Conservation (phyloP, 2,888 invertebrate species). For the Phytoseiulus persimilis region DNA sequence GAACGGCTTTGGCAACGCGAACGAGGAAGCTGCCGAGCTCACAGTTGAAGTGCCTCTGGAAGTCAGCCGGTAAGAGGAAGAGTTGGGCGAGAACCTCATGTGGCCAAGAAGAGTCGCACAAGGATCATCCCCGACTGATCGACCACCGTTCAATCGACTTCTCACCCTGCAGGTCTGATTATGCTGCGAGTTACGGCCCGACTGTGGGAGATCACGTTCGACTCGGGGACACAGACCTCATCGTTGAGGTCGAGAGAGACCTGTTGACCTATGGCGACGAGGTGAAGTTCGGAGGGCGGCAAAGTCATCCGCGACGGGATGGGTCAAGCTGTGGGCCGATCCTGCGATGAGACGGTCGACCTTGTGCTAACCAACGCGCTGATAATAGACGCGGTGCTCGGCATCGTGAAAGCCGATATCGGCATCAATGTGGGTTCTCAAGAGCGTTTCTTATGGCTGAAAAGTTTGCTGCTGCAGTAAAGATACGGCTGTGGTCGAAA, state of each 20-base stretch:
- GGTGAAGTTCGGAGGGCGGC: slow-evolving; percentile 50
- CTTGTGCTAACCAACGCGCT: slow-evolving; percentile 50
- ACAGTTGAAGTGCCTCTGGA: not conserved
- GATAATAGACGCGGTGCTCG: slow-evolving; percentile 49
- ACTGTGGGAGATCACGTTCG: slow-evolving; percentile 49
- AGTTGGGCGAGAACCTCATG: not conserved
- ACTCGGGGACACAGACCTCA: slow-evolving; percentile 49
- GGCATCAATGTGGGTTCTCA: slow-evolving; percentile 50
- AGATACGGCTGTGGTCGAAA: too few species aligned
- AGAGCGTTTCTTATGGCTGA: too few species aligned
- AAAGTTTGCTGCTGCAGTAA: too few species aligned
- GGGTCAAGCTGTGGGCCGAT: slow-evolving; percentile 48
- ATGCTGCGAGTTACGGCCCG: slow-evolving; percentile 49
- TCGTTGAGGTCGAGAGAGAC: slow-evolving; percentile 49
- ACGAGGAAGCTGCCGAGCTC: slow-evolving; percentile 40
- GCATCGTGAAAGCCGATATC: slow-evolving; percentile 50
- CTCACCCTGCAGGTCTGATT: slow-evolving; percentile 44
- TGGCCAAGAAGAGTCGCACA: too few species aligned
- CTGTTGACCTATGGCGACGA: slow-evolving; percentile 49
- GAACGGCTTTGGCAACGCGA: slow-evolving; percentile 46
- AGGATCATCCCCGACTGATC: too few species aligned
- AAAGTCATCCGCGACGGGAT: slow-evolving; percentile 50
- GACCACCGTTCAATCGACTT: too few species aligned
- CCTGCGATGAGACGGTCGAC: slow-evolving; percentile 47
- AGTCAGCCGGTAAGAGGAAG: not conserved